Evolutionary conservation across 2,888 invertebrate species (phyloP).

Genomic region (Hetaerina titia): DNA sequence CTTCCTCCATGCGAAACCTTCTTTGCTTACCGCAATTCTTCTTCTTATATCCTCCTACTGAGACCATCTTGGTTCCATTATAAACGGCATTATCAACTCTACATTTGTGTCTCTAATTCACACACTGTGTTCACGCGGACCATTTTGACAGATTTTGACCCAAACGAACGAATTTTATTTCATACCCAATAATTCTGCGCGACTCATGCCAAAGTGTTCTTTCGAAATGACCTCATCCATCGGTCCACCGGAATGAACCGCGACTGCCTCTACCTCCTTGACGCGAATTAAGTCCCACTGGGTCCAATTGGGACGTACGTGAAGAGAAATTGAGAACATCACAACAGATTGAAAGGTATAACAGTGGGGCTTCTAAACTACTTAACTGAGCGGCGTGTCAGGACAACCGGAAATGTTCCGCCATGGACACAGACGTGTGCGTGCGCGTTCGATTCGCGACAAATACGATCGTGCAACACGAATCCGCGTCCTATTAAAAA

Average conservation of each 20-base stretch:
- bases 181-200: not conserved
- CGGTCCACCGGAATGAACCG: not conserved
- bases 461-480: constrained; percentile 13
- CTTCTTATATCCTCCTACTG: too few species aligned
- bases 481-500: not conserved
- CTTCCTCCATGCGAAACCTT: too few species aligned
- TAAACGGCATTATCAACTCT: too few species aligned
- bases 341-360: not conserved
- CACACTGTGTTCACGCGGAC: too few species aligned
- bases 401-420: not conserved
- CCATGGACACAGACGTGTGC: not conserved
- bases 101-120: too few species aligned
- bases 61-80: too few species aligned
- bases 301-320: not conserved
- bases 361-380: not conserved
- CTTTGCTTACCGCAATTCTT: too few species aligned
- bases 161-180: not conserved
- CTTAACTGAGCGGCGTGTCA: not conserved
- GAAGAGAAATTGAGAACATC: not conserved
- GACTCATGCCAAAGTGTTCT: not conserved
- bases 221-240: not conserved
- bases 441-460: not conserved
- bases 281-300: not conserved
- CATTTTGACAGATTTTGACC: too few species aligned
- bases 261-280: not conserved